Conservation (phyloP, 2,797 vertebrate species). For the Mallotus villosus region DNA sequence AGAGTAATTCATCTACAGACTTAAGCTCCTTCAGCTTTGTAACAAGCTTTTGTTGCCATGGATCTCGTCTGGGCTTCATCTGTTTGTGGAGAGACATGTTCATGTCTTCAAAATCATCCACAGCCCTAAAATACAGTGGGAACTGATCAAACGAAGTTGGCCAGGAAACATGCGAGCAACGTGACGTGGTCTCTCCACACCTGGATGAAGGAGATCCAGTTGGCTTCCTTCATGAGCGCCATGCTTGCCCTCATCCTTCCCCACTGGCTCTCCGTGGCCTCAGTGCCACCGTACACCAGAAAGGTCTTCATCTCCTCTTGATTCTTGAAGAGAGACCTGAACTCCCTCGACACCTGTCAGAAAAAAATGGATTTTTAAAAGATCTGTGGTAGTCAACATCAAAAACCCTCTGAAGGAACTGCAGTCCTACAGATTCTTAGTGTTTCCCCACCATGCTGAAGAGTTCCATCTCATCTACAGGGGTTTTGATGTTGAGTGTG, state of each 20-base stretch:
- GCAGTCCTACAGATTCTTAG: too few species aligned
- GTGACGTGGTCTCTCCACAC: slow-evolving; percentile 36
- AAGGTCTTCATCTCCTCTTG: slow-evolving; percentile 75
- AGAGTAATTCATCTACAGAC: slow-evolving; percentile 68
- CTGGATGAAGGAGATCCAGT: slow-evolving; percentile 75
- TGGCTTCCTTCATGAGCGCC: slow-evolving; percentile 72
- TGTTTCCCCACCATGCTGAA: slow-evolving; percentile 60
- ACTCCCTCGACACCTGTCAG: slow-evolving; percentile 68
- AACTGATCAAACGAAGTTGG: not conserved
- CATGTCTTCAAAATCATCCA: not conserved
- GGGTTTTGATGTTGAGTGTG: slow-evolving; percentile 55
- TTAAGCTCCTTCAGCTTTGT: slow-evolving; percentile 69
- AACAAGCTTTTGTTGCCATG: slow-evolving; percentile 77
- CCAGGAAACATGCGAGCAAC: not conserved
- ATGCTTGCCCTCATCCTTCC: slow-evolving; percentile 48
- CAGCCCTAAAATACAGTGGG: not conserved
- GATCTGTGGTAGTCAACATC: too few species aligned
- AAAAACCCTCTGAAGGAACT: too few species aligned
- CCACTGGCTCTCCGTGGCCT: slow-evolving; percentile 54
- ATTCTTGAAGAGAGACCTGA: slow-evolving; percentile 70
- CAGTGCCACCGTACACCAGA: slow-evolving; percentile 61
- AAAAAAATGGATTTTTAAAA: not conserved
- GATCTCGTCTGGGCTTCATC: slow-evolving; percentile 78
- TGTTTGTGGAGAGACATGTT: slow-evolving; percentile 33
- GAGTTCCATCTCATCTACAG: slow-evolving; percentile 72